A percentile compares a stretch with the other conserved stretches of the same genome.
Evolutionary conservation across 1,140 invertebrate species (phyloP).

Genomic region (Mactra quadrangularis): DNA sequence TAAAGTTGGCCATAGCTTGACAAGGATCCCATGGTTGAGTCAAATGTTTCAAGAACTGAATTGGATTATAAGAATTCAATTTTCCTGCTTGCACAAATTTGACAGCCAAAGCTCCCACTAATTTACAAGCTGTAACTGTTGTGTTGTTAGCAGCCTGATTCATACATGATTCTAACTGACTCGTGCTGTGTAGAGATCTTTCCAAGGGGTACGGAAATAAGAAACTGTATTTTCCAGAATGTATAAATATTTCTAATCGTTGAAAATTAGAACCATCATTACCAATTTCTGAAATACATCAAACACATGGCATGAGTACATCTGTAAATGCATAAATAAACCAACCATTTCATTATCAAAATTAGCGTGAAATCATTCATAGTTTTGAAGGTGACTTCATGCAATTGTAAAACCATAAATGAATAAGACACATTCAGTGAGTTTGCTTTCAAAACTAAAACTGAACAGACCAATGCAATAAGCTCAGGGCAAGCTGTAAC

Average conservation of each 20-base stretch:
- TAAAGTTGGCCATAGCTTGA: neutral
- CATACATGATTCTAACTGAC: neutral
- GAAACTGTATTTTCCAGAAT: neutral
- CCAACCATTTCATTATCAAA: too few species aligned
- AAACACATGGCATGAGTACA: neutral
- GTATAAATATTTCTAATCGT: neutral
- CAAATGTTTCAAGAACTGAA: neutral
- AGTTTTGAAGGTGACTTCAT: too few species aligned
- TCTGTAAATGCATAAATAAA: too few species aligned
- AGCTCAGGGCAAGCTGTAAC: too few species aligned
- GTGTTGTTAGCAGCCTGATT: neutral
- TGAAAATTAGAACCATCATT: neutral
- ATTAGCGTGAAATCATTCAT: too few species aligned
- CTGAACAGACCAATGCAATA: too few species aligned
- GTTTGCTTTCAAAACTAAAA: too few species aligned
- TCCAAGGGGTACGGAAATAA: neutral
- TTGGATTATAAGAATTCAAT: neutral
- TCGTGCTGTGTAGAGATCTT: neutral
- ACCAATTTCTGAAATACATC: neutral
- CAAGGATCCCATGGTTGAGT: slow-evolving; percentile 6
- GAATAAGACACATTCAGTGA: too few species aligned
- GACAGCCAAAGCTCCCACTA: neutral
- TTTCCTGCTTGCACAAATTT: neutral
- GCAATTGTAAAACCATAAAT: too few species aligned
- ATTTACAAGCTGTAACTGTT: neutral